Percentiles rank a stretch among this genome's conserved stretches.
phyloP scores from a whole-genome alignment of 2,113 vertebrate species.

The Notarius quadriscutis region DNA sequence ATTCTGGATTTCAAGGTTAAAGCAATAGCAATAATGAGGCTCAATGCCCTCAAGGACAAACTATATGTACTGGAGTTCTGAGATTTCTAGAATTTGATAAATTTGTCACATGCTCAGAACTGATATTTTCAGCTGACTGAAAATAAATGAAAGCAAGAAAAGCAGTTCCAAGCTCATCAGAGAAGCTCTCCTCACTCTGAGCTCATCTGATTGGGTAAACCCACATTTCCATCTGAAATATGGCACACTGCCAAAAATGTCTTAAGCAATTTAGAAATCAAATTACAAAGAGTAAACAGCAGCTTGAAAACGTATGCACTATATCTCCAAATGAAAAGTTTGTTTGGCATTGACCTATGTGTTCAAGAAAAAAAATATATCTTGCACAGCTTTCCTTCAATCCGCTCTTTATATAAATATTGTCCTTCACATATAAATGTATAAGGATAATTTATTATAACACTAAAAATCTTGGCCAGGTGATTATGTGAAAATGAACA shows the following conservation, averaged over 20 bases:
- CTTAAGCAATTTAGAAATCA: slow-evolving; percentile 9
- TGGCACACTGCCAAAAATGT: slow-evolving; percentile 14
- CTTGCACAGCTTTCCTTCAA: not conserved
- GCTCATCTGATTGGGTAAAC: slow-evolving; percentile 5
- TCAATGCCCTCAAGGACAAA: not conserved
- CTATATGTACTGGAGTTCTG: not conserved
- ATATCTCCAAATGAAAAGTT: not conserved
- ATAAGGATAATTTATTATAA: not conserved
- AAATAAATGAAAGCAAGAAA: not conserved
- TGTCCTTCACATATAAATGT: not conserved
- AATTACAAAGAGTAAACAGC: slow-evolving; percentile 1
- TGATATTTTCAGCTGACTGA: not conserved
- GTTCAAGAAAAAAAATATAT: not conserved
- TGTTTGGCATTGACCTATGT: not conserved
- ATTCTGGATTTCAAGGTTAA: not conserved
- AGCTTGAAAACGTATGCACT: not conserved
- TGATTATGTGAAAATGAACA: not conserved
- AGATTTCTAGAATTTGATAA: slow-evolving; percentile 1
- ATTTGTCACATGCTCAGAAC: not conserved
- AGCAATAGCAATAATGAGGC: not conserved
- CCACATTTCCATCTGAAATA: slow-evolving; percentile 5
- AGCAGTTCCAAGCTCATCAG: slow-evolving; percentile 3
- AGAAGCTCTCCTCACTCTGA: not conserved
- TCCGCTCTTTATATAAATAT: not conserved
- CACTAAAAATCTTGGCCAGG: not conserved